These are phyloP conservation scores for Strigamia transsilvanica DNA, from an alignment of 2,888 invertebrate genomes.

Conservation along the genomic window DNA sequence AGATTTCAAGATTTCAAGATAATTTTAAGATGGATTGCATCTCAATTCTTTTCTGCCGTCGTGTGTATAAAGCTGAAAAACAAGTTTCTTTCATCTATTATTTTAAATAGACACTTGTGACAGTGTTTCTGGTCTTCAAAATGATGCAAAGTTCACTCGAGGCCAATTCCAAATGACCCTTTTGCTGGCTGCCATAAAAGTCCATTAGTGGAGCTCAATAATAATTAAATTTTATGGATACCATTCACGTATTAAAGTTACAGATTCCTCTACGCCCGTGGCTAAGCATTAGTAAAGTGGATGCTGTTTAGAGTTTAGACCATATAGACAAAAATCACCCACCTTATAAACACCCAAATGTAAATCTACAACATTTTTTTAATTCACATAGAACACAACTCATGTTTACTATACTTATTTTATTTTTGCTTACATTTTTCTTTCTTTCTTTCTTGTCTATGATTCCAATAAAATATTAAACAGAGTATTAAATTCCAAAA, in stretches of 20 bases:
- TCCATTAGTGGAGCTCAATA: conserved; percentile 41
- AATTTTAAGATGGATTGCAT: not conserved
- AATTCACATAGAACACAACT: not conserved
- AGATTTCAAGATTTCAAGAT: not conserved
- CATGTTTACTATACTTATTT: not conserved
- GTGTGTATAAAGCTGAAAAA: not conserved
- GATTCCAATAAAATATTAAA: conserved; percentile 14
- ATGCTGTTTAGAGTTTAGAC: not conserved
- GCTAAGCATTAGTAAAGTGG: not conserved
- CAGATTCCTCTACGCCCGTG: not conserved
- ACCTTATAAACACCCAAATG: too few relatives aligned
- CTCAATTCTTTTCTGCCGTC: not conserved
- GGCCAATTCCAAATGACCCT: conserved; percentile 39
- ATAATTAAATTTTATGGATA: conserved; percentile 44
- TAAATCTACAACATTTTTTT: not conserved
- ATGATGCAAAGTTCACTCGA: conserved; percentile 18
- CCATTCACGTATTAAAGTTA: conserved; percentile 14
- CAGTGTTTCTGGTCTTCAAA: not conserved
- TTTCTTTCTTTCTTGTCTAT: not conserved
- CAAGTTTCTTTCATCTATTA: not conserved
- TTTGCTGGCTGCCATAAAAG: conserved; percentile 32
- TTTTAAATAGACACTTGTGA: not conserved
- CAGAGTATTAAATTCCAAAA: conserved; percentile 14
- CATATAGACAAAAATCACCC: not conserved
- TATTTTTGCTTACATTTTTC: not conserved